Base-by-base conservation (phyloP, 2,888 invertebrate genomes). In the Furcula furcula region DNA sequence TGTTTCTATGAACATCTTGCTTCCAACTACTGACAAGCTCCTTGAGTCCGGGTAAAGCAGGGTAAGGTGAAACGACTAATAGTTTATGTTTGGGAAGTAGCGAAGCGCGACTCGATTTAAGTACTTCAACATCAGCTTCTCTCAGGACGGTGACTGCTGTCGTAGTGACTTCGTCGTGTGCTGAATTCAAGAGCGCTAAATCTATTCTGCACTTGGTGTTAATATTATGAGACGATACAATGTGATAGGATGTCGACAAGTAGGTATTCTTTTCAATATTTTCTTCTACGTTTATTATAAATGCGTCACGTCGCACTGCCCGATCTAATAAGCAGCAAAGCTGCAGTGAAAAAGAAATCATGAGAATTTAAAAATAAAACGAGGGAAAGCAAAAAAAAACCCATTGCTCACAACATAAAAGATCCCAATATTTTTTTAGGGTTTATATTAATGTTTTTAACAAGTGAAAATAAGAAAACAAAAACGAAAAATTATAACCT, bases 11-110 rank as follows among this genome's bases (percentile, higher is more conserved):
- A 0, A 34, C 4, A 7, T 46, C 45, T 13, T 28, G 42, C 22
- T 44, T 41, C 56, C 54, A 57, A 11, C 33, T 10, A 11, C 40
- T 43, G n/a, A 57, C 36, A 3, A 53, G 33, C 5, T 39, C 36
- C 9, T 34, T 45, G 7, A 53, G 39, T 1, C 56, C 54, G 12
- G 37, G 7, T 1, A 50, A 36, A 2, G 54, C 40, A n/a, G 52
- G 54, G 7, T 54, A 46, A 4, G 37, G 25, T 4, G 56, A 31
- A 2, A 53, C 11, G 6, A 56, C 28, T 7, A 44, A 27, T 0
- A 56, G 36, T n/a, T 37, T 39, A 10, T 28, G 43, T 13, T 36
- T 29, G 11, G 43, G 4, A 7, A 29, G 15, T 9, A 44, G 14
- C 10, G 19, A 31, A 18, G 25, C 35, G 4, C 42, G 39, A 10